These are phyloP conservation scores for Phengaris alcon DNA, from an alignment of 2,888 invertebrate genomes.

Conservation along the genomic window DNA sequence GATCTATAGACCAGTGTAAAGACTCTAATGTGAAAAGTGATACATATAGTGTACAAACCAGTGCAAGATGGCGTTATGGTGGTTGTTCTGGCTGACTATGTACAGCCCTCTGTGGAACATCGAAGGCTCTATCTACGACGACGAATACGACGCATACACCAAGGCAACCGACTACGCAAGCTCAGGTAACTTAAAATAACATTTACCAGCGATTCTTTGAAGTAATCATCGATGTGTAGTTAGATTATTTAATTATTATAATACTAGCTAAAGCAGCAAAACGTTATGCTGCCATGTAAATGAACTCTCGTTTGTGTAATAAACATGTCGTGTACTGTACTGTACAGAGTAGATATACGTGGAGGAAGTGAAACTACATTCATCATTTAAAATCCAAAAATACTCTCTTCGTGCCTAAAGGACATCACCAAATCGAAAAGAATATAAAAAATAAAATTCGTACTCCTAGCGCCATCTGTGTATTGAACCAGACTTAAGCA, in stretches of 20 bases:
- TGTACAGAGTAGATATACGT: no score
- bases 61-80: slow-evolving; percentile 52
- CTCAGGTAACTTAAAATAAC: slow-evolving; percentile 55
- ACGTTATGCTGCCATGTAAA: no score
- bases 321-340: no score
- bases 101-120: slow-evolving; percentile 50
- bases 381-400: no score
- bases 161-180: slow-evolving; percentile 64
- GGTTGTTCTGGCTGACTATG: slow-evolving; percentile 54
- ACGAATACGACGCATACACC: slow-evolving; percentile 71
- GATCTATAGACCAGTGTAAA: background rate
- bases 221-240: no score
- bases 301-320: no score
- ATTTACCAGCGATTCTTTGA: background rate
- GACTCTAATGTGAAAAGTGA: slow-evolving; percentile 28
- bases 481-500: no score
- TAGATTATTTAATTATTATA: no score
- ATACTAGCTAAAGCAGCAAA: no score
- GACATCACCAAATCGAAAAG: background rate
- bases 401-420: no score
- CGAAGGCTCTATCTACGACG: slow-evolving; percentile 65
- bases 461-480: no score
- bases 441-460: background rate
- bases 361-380: no score
- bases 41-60: slow-evolving; percentile 21